phyloP scores from a whole-genome alignment of 2,888 invertebrate species.

The Cynaeus angustus region DNA sequence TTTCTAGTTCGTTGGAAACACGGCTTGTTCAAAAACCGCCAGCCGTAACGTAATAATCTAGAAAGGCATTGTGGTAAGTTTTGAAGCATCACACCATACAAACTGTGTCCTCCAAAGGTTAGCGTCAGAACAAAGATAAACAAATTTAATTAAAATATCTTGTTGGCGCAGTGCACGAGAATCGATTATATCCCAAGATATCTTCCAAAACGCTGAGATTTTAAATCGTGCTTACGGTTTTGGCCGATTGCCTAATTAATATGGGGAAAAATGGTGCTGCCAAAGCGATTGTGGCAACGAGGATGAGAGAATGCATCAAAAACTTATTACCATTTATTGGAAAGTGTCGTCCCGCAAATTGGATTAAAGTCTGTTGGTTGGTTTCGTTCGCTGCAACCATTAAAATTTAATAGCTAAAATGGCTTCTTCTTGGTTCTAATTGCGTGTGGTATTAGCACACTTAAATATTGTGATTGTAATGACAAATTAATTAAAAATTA shows the following conservation, averaged over 20 bases:
- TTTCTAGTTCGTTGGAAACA: background rate
- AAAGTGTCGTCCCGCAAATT: constrained; percentile 42
- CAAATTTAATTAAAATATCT: constrained; percentile 19
- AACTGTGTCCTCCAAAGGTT: background rate
- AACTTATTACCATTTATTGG: constrained; percentile 35
- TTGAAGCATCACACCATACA: constrained; percentile 2
- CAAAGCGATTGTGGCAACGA: constrained; percentile 5
- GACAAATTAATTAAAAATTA: constrained; percentile 10
- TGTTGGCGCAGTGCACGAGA: constrained; percentile 6
- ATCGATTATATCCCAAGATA: constrained; percentile 10
- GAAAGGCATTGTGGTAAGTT: constrained; percentile 15
- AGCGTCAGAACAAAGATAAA: constrained; percentile 2
- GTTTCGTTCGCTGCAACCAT: constrained; percentile 34
- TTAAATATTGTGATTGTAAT: constrained; percentile 2
- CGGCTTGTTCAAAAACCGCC: constrained; percentile 10
- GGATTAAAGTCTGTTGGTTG: constrained; percentile 50
- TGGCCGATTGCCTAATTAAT: constrained; percentile 38
- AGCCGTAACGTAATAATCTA: constrained; percentile 13
- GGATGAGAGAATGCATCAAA: constrained; percentile 26
- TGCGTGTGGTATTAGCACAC: constrained; percentile 2
- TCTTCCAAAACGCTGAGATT: constrained; percentile 11
- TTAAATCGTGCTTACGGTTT: constrained; percentile 26
- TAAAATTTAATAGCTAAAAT: constrained; percentile 42
- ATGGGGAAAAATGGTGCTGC: constrained; percentile 21
- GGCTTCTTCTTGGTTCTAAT: background rate